Evolutionary conservation across 2,113 vertebrate genomes (phyloP), one percentile per base, ranked within the genome.

Genomic region (Notarius quadriscutis): DNA sequence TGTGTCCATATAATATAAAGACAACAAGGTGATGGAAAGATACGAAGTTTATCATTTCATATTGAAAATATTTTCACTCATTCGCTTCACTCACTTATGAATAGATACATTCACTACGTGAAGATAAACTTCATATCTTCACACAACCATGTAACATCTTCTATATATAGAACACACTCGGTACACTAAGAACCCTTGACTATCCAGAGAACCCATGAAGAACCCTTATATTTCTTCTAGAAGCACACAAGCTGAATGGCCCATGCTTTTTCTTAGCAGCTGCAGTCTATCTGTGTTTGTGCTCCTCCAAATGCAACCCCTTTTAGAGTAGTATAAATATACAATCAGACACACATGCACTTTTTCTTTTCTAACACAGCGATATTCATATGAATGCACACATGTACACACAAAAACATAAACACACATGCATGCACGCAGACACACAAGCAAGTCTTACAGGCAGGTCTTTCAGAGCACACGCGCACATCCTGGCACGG

Each of bases 271-370:
- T 63, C 41, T 67, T n/a, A 65, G 34, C 34, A 60, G 34, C 60
- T 83, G 69, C n/a, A 74, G 50, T 41, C 27, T 77, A 55, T 79
- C 51, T 17, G 58, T 77, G 71, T 58, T 50, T 51, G 22, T 77
- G 57, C 9, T 34, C 11, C 25, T 75, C 57, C 22, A 85, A 48
- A 34, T 27, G 27, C 77, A 77, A 18, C 14, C 57, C 51, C 34
- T 77, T 77, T 78, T 27, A 85, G 34, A 1, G n/a, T 50, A 86
- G 27, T 86, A 22, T 80, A 80, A 86, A 86, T 67, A 79, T 67
- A 79, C 84, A 55, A 55, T 22, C 75, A 79, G 34, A 63, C 78
- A 60, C 51, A 58, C 27, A 30, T 5, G 9, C 72, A 55, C 18
- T 17, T 53, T 55, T 51, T 71, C 53, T 71, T 71, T 72, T 55